These are phyloP conservation scores for Gephyroberyx darwinii DNA, from an alignment of 2,797 vertebrate genomes.

Conservation along the genomic window DNA sequence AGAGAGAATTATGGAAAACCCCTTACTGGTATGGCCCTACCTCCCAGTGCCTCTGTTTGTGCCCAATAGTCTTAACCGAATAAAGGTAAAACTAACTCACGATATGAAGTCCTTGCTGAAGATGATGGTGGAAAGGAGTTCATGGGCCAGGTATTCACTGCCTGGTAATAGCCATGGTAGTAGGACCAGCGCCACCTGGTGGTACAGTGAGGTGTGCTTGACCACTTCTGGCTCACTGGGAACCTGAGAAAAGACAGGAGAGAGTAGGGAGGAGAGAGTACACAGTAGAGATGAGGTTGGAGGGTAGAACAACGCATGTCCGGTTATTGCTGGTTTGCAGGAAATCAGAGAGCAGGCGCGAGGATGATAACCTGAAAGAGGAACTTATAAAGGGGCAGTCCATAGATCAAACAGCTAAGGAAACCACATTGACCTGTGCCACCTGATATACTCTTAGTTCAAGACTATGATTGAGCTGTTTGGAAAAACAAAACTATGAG, in stretches of 20 bases:
- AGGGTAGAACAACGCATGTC: background rate
- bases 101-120: conserved; percentile 91
- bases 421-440: no score
- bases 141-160: conserved; percentile 89
- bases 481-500: no score
- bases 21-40: no score
- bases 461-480: no score
- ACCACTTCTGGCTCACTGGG: conserved; percentile 74
- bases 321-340: background rate
- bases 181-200: conserved; percentile 87
- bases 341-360: background rate
- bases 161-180: conserved; percentile 91
- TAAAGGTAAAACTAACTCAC: conserved; percentile 79
- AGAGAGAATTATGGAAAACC: no score
- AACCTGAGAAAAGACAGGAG: conserved; percentile 76
- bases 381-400: no score
- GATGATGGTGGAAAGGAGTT: conserved; percentile 86
- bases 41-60: background rate
- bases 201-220: conserved; percentile 84
- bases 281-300: background rate
- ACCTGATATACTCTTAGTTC: no score
- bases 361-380: background rate
- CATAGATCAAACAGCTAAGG: no score
- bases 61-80: background rate
- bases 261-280: background rate